phyloP scores from a whole-genome alignment of 37 sponge, comb jelly and placozoan species.

The Beroe forskalii region DNA sequence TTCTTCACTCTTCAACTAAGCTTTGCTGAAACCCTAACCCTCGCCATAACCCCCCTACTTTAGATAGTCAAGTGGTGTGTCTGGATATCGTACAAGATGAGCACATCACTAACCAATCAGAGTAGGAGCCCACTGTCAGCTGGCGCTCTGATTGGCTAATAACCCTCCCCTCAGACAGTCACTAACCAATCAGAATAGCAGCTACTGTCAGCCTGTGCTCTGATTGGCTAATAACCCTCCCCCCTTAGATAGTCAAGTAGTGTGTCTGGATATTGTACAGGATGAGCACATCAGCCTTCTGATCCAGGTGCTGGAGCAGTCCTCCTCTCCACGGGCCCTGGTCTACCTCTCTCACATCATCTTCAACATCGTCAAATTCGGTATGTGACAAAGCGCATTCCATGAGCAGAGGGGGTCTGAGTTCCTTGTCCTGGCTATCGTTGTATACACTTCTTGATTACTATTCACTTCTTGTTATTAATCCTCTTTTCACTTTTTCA shows the following conservation, averaged over 20 bases:
- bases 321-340: neutral
- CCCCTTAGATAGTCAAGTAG: conserved; percentile 9
- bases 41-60: neutral
- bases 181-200: neutral
- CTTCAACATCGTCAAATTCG: conserved; percentile 58
- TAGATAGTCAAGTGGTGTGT: conserved; percentile 36
- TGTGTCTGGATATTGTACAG: conserved; percentile 40
- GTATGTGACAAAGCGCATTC: no score
- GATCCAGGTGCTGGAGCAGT: neutral
- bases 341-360: conserved; percentile 12
- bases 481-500: no score
- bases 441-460: no score
- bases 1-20: no score
- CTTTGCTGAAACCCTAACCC: no score
- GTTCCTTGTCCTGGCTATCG: no score
- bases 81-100: conserved; percentile 47
- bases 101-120: neutral
- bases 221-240: neutral
- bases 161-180: neutral
- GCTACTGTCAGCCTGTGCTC: no score
- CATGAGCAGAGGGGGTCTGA: no score
- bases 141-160: neutral
- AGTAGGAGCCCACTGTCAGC: no score
- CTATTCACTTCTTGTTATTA: no score
- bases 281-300: conserved; percentile 10